Percentiles rank a stretch among this genome's conserved stretches.
Conservation (phyloP, 2,113 vertebrate species). For the Ceyx melanurus region DNA sequence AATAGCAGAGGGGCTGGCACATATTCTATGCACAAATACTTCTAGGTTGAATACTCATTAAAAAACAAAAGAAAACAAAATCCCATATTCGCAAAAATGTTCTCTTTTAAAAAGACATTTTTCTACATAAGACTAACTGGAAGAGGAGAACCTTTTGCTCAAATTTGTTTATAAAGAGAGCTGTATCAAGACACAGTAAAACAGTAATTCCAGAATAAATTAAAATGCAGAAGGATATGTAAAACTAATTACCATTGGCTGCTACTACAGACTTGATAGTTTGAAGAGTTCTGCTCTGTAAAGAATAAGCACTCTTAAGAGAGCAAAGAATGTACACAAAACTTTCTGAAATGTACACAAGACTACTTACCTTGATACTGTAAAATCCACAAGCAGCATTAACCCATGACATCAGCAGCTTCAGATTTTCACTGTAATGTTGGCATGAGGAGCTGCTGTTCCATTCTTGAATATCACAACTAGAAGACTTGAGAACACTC, state of each 20-base stretch:
- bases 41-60: not conserved
- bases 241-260: not conserved
- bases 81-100: not conserved
- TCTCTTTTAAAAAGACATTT: not conserved
- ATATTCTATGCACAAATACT: not conserved
- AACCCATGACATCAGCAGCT: slow-evolving; percentile 89
- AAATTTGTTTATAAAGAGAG: not conserved
- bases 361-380: slow-evolving; percentile 77
- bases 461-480: slow-evolving; percentile 15
- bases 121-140: not conserved
- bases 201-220: not conserved
- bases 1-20: too few species aligned
- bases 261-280: not conserved
- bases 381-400: slow-evolving; percentile 91
- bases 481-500: slow-evolving; percentile 43
- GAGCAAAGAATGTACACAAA: not conserved
- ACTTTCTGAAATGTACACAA: not conserved
- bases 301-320: not conserved
- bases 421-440: slow-evolving; percentile 74
- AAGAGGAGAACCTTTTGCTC: not conserved
- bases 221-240: not conserved
- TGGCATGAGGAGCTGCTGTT: slow-evolving; percentile 17
- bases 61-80: not conserved
- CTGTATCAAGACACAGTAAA: not conserved
- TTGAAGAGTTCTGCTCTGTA: not conserved